Evolutionary conservation across 2,797 vertebrate species (phyloP).

Genomic region (Bradypodion pumilum): DNA sequence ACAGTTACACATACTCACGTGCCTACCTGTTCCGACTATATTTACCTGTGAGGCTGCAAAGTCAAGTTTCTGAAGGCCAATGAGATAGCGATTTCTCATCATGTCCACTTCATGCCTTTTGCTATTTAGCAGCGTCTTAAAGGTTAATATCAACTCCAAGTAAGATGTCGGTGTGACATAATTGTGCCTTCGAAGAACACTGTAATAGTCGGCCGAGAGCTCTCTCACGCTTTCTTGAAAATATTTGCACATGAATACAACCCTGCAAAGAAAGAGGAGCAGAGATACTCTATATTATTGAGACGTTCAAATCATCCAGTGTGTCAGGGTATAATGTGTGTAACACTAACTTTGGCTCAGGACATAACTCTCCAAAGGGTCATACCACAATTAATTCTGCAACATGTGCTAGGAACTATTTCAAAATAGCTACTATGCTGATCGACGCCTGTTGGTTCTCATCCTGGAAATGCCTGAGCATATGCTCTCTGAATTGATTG

Average conservation of each 20-base stretch:
- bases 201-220: slow-evolving; percentile 83
- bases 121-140: slow-evolving; percentile 84
- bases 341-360: not conserved
- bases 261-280: slow-evolving; percentile 73
- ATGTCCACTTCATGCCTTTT: slow-evolving; percentile 87
- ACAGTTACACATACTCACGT: not conserved
- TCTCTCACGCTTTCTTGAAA: slow-evolving; percentile 87
- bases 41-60: slow-evolving; percentile 92
- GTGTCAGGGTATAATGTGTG: not conserved
- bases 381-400: not conserved
- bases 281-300: too few species aligned
- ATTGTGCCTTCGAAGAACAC: slow-evolving; percentile 85
- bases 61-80: slow-evolving; percentile 89
- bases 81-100: slow-evolving; percentile 85
- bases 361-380: too few species aligned
- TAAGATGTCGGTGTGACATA: slow-evolving; percentile 95
- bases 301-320: not conserved
- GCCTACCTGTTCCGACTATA: not conserved
- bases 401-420: not conserved
- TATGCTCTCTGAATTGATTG: not conserved
- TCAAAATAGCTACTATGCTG: not conserved
- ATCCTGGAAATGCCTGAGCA: not conserved
- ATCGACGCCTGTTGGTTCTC: not conserved
- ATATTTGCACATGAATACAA: slow-evolving; percentile 91
- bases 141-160: slow-evolving; percentile 92